Evolutionary conservation across 2,113 vertebrate genomes (phyloP), one percentile per base, ranked within the genome.

Genomic region (Polyodon spathula): DNA sequence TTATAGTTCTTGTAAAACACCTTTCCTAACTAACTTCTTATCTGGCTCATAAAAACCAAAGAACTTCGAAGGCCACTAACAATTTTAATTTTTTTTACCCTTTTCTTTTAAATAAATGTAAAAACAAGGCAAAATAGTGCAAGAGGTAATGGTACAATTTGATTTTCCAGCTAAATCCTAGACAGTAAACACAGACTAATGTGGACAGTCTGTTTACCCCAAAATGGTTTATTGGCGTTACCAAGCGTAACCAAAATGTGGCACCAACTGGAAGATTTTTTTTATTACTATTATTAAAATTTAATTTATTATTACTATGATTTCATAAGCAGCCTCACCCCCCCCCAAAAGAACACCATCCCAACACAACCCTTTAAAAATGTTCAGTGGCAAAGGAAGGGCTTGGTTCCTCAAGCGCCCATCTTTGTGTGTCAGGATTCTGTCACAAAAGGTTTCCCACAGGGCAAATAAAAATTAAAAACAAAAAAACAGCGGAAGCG

Each of bases 91-190:
- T 85, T 86, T 85, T 82, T 68, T 89, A 85, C 85, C 84, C 84
- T 84, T 71, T 67, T 74, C 70, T 76, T 68, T 73, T 71, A 67
- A 64, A 76, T 78, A 78, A 85, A 83, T 76, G 76, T 79, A 73
- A 83, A 86, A 88, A 84, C 80, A 87, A 92, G 89, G 90, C 86
- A 89, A 89, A 86, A 88, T 85, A 93, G 93, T 96, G 93, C 92
- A 93, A 93, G 90, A 93, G 88, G 90, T 92, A 88, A 91, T 72
- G 74, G 82, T 79, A 86, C 79, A 82, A 86, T 85, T 82, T 75
- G 82, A 84, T 75, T 73, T 76, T 76, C 68, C 69, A 72, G 69
- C 60, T 65, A 59, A 63, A 66, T 70, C 74, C 71, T 68, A 71
- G 68, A 74, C 37, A 54, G 84, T 60, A 79, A 75, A 79, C 72